phyloP scores from a whole-genome alignment of 1,140 invertebrate species.

The Neuroterus valhalla region DNA sequence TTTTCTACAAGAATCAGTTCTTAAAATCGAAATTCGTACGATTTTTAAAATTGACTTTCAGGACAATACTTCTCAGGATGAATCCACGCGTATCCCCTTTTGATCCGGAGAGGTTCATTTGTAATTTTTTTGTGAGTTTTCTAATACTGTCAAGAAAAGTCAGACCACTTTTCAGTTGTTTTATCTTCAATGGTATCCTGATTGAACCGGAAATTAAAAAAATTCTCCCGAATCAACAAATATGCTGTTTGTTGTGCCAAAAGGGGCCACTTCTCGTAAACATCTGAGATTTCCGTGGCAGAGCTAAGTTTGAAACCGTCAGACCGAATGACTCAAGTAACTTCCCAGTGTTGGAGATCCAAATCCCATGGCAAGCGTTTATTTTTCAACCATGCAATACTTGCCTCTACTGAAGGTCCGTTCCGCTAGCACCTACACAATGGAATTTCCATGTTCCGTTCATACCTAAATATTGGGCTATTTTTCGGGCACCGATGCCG shows the following conservation, averaged over 20 bases:
- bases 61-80: too few relatives aligned
- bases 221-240: conserved; percentile 28
- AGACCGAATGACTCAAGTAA: not conserved
- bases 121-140: too few relatives aligned
- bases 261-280: conserved; percentile 33
- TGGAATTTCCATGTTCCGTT: too few relatives aligned
- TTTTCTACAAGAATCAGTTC: too few relatives aligned
- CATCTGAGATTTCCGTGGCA: not conserved
- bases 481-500: too few relatives aligned
- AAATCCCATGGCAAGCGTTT: conserved; percentile 22
- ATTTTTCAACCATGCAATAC: conserved; percentile 30
- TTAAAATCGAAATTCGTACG: too few relatives aligned
- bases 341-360: conserved; percentile 24
- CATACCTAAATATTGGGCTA: too few relatives aligned
- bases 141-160: conserved; percentile 12
- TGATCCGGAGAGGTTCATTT: too few relatives aligned
- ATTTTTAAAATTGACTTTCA: too few relatives aligned
- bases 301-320: not conserved
- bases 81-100: too few relatives aligned
- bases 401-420: conserved; percentile 9
- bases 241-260: conserved; percentile 22
- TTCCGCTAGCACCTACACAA: too few relatives aligned
- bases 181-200: not conserved
- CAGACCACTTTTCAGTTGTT: conserved; percentile 1
- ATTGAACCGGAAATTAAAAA: not conserved